phyloP scores from a whole-genome alignment of 2,797 vertebrate species.

The Cuculus canorus region DNA sequence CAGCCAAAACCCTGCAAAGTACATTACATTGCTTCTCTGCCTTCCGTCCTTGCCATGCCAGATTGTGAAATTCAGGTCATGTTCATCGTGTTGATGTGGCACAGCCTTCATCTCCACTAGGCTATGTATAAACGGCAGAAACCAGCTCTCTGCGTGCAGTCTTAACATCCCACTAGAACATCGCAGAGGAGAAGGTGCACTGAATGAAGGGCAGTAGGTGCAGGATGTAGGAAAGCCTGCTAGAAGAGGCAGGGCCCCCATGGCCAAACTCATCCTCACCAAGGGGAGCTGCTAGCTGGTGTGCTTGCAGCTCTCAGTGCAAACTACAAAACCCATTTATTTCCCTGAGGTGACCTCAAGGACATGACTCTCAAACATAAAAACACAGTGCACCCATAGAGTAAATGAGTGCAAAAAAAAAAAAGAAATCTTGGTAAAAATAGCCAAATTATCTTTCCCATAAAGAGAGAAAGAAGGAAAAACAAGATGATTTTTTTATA shows the following conservation, averaged over 20 bases:
- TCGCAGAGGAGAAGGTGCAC: neutral
- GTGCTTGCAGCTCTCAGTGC: neutral
- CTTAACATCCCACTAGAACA: fast-evolving
- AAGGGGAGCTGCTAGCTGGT: neutral
- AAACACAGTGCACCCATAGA: neutral
- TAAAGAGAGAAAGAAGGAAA: neutral
- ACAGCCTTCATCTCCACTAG: too few species aligned
- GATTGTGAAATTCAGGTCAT: neutral
- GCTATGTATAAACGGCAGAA: neutral
- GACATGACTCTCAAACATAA: neutral
- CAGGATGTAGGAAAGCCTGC: neutral
- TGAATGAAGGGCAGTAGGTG: too few species aligned
- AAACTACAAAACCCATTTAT: neutral
- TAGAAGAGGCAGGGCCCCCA: too few species aligned
- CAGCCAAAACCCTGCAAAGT: neutral
- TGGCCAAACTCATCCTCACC: too few species aligned
- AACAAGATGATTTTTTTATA: neutral
- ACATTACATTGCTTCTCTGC: fast-evolving
- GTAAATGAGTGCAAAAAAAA: neutral
- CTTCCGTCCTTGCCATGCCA: neutral
- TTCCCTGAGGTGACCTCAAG: too few species aligned
- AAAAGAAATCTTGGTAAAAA: neutral
- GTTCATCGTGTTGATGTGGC: neutral
- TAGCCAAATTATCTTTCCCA: neutral
- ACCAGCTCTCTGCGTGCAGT: neutral